Evolutionary conservation across 1,140 invertebrate species (phyloP), one percentile per base, ranked within the genome.

Genomic region (Aphaenogaster rudis): DNA sequence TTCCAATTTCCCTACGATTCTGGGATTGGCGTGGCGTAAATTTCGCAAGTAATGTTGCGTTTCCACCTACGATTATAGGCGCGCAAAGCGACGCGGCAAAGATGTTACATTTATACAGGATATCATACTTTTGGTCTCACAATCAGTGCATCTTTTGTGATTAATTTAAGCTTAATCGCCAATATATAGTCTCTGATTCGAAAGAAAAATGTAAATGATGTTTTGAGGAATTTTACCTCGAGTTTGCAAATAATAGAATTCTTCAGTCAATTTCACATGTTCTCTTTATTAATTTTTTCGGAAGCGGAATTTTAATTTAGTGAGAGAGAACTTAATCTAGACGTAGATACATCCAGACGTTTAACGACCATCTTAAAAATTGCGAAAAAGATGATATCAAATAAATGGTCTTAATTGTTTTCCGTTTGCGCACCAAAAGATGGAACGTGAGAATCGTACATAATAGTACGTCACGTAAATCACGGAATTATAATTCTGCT

Each of bases 1-100:
- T 79, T 64, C 28, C 28, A 36, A 64, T 79, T 33, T 64, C 21
- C 21, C 21, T n/a, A 21, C 4, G 3, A 21, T 17, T 7, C 3
- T 3, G 15, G 39, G 76, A 78, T 63, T 78, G n/a, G 42, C 42
- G 21, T 39, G 15, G 17, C 28, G 5, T 79, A 79, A 79, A 79
- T 79, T 64, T 21, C 17, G 15, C 28, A 63, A 50, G 4, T 45
- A n/a, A 50, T 21, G 9, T 42, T 78, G 39, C 39, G 8, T 64
- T 79, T 33, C 57, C 17, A 13, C 7, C 45, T 48, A 3, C 28
- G 42, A 64, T 74, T 39, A 54, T 72, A 50, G 7, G 15, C 50
- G 8, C 2, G n/a, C 9, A 11, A 59, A 15, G 15, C 28, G 0
- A 42, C 4, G n/a, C 8, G 11, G 9, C 11, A 21, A 15, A 39